Conservation (phyloP, 2,113 vertebrate genomes). For the Ovis canadensis region DNA sequence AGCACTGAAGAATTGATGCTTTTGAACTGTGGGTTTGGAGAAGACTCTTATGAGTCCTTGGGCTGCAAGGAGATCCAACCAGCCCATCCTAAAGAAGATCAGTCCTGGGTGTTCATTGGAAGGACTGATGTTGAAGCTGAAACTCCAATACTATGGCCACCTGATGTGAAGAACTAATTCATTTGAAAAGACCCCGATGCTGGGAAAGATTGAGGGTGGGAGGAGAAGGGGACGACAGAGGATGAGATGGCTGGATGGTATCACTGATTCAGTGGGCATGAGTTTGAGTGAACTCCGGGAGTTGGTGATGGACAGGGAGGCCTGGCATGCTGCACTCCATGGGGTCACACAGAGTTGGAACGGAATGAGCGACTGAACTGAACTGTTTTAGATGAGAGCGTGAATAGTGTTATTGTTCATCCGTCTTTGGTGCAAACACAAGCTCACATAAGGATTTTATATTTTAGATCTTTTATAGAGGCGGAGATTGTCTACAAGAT, state of each 20-base stretch:
- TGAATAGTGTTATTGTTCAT: neutral
- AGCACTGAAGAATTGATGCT: neutral
- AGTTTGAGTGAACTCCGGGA: neutral
- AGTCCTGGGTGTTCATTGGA: neutral
- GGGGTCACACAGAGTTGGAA: neutral
- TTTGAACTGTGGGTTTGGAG: neutral
- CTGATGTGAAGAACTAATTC: rapidly evolving
- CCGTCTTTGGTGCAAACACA: neutral
- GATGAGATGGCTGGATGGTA: neutral
- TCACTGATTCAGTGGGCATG: neutral
- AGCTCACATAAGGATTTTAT: neutral
- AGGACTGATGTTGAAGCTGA: neutral
- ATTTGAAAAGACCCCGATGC: neutral
- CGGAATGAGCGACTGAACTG: rapidly evolving
- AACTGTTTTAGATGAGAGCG: neutral
- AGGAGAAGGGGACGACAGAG: rapidly evolving
- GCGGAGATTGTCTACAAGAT: neutral
- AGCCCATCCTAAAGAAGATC: neutral
- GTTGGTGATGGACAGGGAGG: neutral
- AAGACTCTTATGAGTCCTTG: neutral
- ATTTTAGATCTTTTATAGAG: neutral
- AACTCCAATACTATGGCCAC: neutral
- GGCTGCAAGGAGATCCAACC: neutral
- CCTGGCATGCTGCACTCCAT: rapidly evolving
- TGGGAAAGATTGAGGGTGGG: neutral